Evolutionary conservation across 2,888 invertebrate genomes (phyloP), one percentile per base, ranked within the genome.

Genomic region (Chesias legatella): DNA sequence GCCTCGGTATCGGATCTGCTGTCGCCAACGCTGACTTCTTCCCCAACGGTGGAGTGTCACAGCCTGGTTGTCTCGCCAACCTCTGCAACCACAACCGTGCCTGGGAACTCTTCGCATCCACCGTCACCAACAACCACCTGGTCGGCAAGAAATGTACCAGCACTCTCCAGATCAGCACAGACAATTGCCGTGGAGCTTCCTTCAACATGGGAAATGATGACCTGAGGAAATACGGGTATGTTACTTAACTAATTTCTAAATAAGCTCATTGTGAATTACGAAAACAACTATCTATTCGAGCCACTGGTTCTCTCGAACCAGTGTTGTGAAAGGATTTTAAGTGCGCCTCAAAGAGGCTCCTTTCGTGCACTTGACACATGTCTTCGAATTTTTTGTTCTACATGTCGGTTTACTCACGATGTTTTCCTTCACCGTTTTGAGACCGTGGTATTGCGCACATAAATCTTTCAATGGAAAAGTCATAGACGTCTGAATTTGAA

Each of bases 21-120:
- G 66, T 90, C 4, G 90, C 83, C 1, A 73, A 89, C 49, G 89
- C 70, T 1, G 91, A 91, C 63, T 91, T 90, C 67, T 91, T 88
- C 83, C 89, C 90, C 8, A 91, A 91, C 55, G 80, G 84, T 25
- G 91, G 91, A 1, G 66, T 48, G 25, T 61, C 63, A 3, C 73
- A 76, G 35, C 74, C 78, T 1, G 75, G 73, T 6, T 79, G 79
- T 37, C 1, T 61, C 0, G 61, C 63, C 7, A 62, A 51, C 36
- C 10, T 73, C 6, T 79, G 78, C 56, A 58, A 70, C 48, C 79
- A 78, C 56, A 69, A 74, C 41, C 69, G 75, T 4, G 66, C 78
- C 3, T 77, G 68, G 67, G 64, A 72, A 21, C 41, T 73, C 1
- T 74, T 76, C 20, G 74, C 71, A 3, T 54, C 77, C 1, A 63